phyloP scores from a whole-genome alignment of 2,888 invertebrate species.

The Aleiodes alternator region DNA sequence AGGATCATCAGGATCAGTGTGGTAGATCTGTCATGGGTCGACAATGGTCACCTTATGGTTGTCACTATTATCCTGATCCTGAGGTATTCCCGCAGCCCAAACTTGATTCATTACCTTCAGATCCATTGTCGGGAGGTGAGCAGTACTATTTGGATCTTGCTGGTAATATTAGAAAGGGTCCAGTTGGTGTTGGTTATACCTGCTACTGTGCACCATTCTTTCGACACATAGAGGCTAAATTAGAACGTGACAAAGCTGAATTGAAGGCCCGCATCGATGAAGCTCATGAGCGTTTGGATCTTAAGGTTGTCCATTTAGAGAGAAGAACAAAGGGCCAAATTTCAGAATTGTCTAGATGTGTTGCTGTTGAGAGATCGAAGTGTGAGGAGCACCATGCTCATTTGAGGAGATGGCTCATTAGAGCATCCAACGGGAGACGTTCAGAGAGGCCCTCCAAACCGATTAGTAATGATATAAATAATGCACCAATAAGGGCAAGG shows the following conservation, averaged over 20 bases:
- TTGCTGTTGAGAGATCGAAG: slow-evolving; percentile 80
- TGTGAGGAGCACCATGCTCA: slow-evolving; percentile 82
- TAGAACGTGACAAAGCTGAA: slow-evolving; percentile 88
- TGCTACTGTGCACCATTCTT: slow-evolving; percentile 96
- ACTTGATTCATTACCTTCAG: slow-evolving; percentile 89
- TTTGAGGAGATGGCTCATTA: slow-evolving; percentile 83
- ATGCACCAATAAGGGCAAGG: slow-evolving; percentile 81
- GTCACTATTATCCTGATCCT: slow-evolving; percentile 92
- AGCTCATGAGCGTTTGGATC: slow-evolving; percentile 87
- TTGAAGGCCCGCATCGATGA: slow-evolving; percentile 86
- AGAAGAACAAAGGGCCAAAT: slow-evolving; percentile 84
- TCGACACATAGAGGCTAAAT: slow-evolving; percentile 88
- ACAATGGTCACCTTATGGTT: slow-evolving; percentile 93
- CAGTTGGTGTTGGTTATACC: slow-evolving; percentile 94
- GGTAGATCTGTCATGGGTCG: slow-evolving; percentile 73
- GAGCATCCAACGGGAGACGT: slow-evolving; percentile 80
- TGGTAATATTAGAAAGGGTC: slow-evolving; percentile 96
- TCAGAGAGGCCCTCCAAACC: slow-evolving; percentile 77
- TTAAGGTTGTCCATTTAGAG: slow-evolving; percentile 88
- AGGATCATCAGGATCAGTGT: slow-evolving; percentile 77
- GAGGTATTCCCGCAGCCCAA: slow-evolving; percentile 91
- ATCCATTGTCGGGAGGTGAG: slow-evolving; percentile 90
- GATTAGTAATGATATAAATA: slow-evolving; percentile 75
- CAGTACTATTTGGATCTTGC: slow-evolving; percentile 96
- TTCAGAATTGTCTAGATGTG: slow-evolving; percentile 82